Conservation (phyloP, 2,113 vertebrate species). For the Corapipo altera region DNA sequence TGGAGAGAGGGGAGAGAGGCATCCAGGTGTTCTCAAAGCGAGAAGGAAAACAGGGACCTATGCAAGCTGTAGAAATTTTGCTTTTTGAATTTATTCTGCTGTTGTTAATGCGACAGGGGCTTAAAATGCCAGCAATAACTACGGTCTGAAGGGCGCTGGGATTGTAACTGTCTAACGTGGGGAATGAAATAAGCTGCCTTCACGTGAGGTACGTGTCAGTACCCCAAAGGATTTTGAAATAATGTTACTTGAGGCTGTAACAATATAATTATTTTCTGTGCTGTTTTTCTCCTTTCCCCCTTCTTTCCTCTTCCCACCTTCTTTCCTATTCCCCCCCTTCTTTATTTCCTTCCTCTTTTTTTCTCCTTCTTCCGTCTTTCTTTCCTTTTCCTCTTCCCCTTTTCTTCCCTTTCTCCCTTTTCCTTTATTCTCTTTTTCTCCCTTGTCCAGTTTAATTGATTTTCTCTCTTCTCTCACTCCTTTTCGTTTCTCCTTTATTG, state of each 20-base stretch:
- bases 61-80: neutral
- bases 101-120: neutral
- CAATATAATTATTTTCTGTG: neutral
- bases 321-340: too few relatives aligned
- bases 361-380: too few relatives aligned
- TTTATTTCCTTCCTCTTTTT: too few relatives aligned
- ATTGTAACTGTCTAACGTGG: rapidly evolving
- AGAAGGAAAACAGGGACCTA: neutral
- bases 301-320: too few relatives aligned
- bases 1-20: too few relatives aligned
- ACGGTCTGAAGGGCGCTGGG: neutral
- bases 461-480: neutral
- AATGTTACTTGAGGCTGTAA: neutral
- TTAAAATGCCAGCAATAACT: neutral
- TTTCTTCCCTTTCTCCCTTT: rapidly evolving
- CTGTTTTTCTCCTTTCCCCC: neutral
- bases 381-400: too few relatives aligned
- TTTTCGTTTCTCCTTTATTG: neutral
- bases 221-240: neutral
- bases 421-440: neutral
- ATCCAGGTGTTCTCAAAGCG: neutral
- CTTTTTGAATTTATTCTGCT: neutral
- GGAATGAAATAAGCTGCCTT: neutral
- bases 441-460: rapidly evolving
- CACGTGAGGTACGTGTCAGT: neutral